Evolutionary conservation across 2,113 vertebrate genomes (phyloP).

Genomic region (Chitala chitala): DNA sequence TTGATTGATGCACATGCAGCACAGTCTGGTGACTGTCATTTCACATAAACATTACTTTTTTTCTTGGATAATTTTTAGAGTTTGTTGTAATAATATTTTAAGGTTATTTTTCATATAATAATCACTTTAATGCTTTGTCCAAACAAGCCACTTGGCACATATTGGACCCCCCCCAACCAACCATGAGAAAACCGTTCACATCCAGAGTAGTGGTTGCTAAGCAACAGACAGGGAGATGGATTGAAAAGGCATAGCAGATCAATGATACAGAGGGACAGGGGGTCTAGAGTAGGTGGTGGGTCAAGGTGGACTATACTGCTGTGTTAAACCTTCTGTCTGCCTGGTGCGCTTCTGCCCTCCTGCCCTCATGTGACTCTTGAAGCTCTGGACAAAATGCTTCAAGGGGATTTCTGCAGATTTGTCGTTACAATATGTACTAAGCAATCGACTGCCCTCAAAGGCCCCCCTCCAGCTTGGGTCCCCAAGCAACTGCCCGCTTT

Average conservation of each 20-base stretch:
- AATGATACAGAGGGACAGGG: slow-evolving; percentile 63
- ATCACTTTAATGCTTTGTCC: neutral
- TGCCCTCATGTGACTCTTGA: too few relatives aligned
- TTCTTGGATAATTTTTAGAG: neutral
- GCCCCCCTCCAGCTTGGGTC: too few relatives aligned
- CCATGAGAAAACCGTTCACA: slow-evolving; percentile 49
- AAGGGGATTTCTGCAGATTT: too few relatives aligned
- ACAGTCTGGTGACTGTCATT: too few relatives aligned
- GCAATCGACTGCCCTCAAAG: too few relatives aligned
- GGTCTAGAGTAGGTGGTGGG: slow-evolving; percentile 18
- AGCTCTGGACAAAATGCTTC: too few relatives aligned
- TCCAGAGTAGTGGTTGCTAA: slow-evolving; percentile 73
- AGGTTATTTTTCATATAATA: neutral
- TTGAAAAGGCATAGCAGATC: slow-evolving; percentile 71
- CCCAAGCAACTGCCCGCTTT: too few relatives aligned
- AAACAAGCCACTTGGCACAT: slow-evolving; percentile 28
- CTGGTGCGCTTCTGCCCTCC: too few relatives aligned
- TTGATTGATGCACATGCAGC: too few relatives aligned
- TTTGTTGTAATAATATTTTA: neutral
- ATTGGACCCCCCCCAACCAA: slow-evolving; percentile 26
- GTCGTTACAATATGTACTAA: too few relatives aligned
- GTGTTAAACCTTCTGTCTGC: slow-evolving; percentile 23
- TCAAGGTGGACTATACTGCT: slow-evolving; percentile 5
- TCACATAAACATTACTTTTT: too few relatives aligned
- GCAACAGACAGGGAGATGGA: slow-evolving; percentile 73